These are phyloP conservation scores for Myiopsitta monachus DNA, from an alignment of 2,113 vertebrate species.

Conservation along the genomic window DNA sequence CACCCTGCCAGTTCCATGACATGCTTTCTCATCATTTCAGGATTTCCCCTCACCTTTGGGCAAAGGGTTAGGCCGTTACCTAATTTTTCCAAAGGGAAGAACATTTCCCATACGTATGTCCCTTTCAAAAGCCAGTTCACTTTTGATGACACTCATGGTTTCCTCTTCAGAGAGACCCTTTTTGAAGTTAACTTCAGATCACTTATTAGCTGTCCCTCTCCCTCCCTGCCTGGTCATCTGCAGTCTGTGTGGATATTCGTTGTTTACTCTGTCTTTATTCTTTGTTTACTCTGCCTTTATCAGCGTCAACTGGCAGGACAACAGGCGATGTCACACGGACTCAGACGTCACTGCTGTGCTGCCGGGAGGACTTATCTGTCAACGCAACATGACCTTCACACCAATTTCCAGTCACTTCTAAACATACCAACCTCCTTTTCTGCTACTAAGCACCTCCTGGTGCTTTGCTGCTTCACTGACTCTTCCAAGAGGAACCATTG, in stretches of 20 bases:
- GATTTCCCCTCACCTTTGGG: constrained; percentile 45
- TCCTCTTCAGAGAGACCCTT: background rate
- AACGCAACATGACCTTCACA: background rate
- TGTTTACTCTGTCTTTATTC: background rate
- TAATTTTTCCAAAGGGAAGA: constrained; percentile 10
- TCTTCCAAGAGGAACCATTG: background rate
- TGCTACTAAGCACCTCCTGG: background rate
- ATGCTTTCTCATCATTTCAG: background rate
- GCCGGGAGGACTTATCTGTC: background rate
- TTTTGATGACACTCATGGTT: background rate
- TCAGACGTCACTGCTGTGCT: background rate
- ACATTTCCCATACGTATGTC: background rate
- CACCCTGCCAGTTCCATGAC: background rate
- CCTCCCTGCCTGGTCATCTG: rapidly evolving
- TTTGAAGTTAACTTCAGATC: constrained; percentile 2
- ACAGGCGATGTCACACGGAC: background rate
- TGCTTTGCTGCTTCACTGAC: background rate
- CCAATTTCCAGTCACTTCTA: background rate
- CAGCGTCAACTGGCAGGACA: background rate
- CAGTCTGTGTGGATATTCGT: background rate
- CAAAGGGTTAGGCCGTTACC: background rate
- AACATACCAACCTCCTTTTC: background rate
- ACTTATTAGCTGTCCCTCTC: background rate
- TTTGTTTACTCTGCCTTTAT: background rate
- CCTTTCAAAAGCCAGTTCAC: background rate